phyloP scores from a whole-genome alignment of 2,113 vertebrate species.

The Rhinichthys klamathensis region DNA sequence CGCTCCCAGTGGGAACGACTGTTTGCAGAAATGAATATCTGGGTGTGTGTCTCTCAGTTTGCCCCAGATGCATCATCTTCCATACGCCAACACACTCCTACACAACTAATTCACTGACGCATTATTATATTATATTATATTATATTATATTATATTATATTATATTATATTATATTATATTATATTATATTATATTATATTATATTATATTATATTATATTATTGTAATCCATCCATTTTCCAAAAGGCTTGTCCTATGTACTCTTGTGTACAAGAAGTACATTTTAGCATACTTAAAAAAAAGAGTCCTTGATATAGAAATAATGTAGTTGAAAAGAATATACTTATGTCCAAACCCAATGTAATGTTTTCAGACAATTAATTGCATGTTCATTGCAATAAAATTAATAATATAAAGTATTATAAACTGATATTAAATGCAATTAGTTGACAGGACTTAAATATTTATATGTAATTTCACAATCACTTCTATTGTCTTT shows the following conservation, averaged over 20 bases:
- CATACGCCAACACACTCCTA: neutral
- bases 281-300: too few relatives aligned
- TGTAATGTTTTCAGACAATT: neutral
- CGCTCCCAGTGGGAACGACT: slow-evolving; percentile 23
- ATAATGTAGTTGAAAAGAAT: too few relatives aligned
- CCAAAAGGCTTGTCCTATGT: neutral
- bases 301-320: too few relatives aligned
- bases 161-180: neutral
- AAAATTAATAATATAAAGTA: neutral
- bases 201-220: neutral
- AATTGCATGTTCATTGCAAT: neutral
- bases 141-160: neutral
- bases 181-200: neutral
- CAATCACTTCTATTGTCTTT: neutral
- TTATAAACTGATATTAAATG: too few relatives aligned
- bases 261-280: neutral
- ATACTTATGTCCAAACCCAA: neutral
- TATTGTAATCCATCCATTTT: neutral
- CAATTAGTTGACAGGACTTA: neutral
- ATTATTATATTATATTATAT: neutral
- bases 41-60: neutral
- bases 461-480: neutral
- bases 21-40: slow-evolving; percentile 30
- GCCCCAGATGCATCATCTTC: slow-evolving; percentile 17
- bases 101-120: neutral